These are phyloP conservation scores for Synergus laeviventris DNA, from an alignment of 2,888 invertebrate species.

Conservation along the genomic window DNA sequence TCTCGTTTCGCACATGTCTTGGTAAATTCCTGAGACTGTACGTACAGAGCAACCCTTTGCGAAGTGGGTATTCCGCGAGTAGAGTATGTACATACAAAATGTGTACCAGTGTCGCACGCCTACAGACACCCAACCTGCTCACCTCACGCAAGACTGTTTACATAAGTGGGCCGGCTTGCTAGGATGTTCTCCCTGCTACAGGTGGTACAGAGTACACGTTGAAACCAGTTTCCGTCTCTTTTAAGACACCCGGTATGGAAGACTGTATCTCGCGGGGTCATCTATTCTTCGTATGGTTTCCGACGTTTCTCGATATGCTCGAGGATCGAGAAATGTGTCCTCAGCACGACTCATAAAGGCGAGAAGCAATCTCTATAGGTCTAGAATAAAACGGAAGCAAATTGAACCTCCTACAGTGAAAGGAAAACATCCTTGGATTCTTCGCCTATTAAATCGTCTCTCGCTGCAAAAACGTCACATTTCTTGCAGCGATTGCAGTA, in stretches of 20 bases:
- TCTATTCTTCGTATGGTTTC: slow-evolving; percentile 35
- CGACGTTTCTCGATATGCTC: neutral
- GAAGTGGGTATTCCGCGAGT: slow-evolving; percentile 27
- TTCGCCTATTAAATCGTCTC: neutral
- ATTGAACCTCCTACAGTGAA: neutral
- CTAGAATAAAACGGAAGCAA: neutral
- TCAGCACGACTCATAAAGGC: neutral
- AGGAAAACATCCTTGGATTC: neutral
- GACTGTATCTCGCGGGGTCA: slow-evolving; percentile 56
- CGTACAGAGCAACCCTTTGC: slow-evolving; percentile 26
- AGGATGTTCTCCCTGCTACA: slow-evolving; percentile 60
- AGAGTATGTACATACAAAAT: slow-evolving; percentile 58
- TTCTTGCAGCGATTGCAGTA: no score
- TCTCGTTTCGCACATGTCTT: neutral
- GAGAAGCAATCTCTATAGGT: neutral
- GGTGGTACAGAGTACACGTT: slow-evolving; percentile 58
- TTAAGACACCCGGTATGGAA: slow-evolving; percentile 49
- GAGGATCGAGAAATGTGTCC: slow-evolving; percentile 2
- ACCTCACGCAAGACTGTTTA: slow-evolving; percentile 67
- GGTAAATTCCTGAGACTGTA: slow-evolving; percentile 13
- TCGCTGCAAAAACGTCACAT: no score
- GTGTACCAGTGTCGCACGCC: slow-evolving; percentile 60
- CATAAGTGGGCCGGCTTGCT: slow-evolving; percentile 60
- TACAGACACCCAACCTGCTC: slow-evolving; percentile 59
- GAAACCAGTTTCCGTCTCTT: slow-evolving; percentile 56